A percentile compares a stretch with the other conserved stretches of the same genome.
These are phyloP conservation scores for Antitype chi DNA, from an alignment of 2,888 invertebrate species.

Conservation along the genomic window DNA sequence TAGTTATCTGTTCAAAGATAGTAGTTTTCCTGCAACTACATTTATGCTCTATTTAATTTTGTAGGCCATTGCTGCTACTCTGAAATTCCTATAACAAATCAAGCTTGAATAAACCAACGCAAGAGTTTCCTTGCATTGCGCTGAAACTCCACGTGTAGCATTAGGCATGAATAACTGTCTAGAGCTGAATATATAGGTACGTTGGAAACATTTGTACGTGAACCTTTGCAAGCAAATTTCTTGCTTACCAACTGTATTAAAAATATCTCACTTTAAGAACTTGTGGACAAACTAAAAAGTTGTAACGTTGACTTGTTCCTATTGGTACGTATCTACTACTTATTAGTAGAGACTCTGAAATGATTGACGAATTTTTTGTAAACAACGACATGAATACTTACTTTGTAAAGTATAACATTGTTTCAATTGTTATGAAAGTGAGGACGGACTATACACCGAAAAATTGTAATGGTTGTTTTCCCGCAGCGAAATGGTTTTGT, in stretches of 20 bases:
- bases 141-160: slow-evolving; percentile 33
- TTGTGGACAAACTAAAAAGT: not conserved
- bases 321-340: not conserved
- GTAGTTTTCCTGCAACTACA: not conserved
- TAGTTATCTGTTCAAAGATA: not conserved
- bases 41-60: slow-evolving; percentile 9
- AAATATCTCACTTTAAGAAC: not conserved
- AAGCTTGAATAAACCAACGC: slow-evolving; percentile 31
- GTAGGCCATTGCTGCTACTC: not conserved
- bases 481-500: too few species aligned
- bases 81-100: slow-evolving; percentile 24
- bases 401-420: too few species aligned
- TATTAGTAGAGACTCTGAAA: not conserved
- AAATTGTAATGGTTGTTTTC: too few species aligned
- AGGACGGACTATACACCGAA: too few species aligned
- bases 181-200: slow-evolving; percentile 5
- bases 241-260: not conserved
- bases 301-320: not conserved
- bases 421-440: too few species aligned
- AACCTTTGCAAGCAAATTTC: slow-evolving; percentile 4
- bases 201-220: slow-evolving; percentile 9
- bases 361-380: too few species aligned
- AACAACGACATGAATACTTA: too few species aligned
- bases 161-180: slow-evolving; percentile 39
- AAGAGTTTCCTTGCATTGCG: slow-evolving; percentile 36